Conservation (phyloP, 2,797 vertebrate genomes). For the Threskiornis aethiopicus region DNA sequence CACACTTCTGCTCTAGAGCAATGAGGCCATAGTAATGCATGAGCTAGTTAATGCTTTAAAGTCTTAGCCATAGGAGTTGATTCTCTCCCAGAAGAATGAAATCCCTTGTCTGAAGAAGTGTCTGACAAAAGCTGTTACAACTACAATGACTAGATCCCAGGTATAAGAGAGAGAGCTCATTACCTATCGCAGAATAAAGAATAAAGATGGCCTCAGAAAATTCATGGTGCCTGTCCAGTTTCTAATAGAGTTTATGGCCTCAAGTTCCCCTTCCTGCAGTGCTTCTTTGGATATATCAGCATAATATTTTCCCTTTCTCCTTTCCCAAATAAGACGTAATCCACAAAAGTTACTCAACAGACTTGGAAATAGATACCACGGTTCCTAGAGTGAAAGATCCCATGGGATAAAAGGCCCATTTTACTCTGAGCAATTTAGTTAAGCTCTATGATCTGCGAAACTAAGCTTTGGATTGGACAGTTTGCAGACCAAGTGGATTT, state of each 20-base stretch:
- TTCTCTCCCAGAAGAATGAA: not conserved
- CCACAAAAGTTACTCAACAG: constrained; percentile 27
- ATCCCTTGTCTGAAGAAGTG: not conserved
- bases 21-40: not conserved
- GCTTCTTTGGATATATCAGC: not conserved
- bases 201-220: not conserved
- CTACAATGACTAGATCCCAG: not conserved
- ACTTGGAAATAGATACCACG: constrained; percentile 18
- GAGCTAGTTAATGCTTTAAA: not conserved
- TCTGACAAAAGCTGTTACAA: not conserved
- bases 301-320: constrained; percentile 48
- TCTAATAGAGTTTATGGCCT: not conserved
- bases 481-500: constrained; percentile 27
- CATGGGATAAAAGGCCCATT: not conserved
- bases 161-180: not conserved
- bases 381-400: constrained; percentile 53
- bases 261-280: not conserved
- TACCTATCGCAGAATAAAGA: not conserved
- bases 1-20: not conserved
- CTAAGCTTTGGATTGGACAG: not conserved
- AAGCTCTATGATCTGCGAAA: not conserved
- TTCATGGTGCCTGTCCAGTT: not conserved
- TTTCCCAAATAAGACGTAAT: constrained; percentile 43
- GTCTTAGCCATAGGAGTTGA: not conserved
- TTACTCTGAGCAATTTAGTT: not conserved